These are phyloP conservation scores for Leptopilina myrica DNA, from an alignment of 2,888 invertebrate genomes.

Conservation along the genomic window DNA sequence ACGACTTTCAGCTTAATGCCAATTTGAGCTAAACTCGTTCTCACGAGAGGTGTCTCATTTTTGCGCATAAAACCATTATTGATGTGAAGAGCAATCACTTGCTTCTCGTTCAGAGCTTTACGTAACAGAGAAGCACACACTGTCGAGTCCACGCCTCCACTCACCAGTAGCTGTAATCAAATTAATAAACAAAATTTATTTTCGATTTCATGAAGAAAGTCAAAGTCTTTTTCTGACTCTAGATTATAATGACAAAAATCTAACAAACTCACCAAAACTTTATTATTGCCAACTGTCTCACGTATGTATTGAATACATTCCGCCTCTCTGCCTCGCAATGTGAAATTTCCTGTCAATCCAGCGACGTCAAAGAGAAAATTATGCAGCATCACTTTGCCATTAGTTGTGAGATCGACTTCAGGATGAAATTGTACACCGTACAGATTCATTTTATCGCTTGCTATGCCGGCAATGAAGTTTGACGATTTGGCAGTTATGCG, in stretches of 20 bases:
- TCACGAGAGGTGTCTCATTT: constrained; percentile 93
- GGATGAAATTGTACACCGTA: constrained; percentile 99
- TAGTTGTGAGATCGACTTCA: constrained; percentile 96
- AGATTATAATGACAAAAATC: too few relatives aligned
- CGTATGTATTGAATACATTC: constrained; percentile 95
- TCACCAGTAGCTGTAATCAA: constrained; percentile 87
- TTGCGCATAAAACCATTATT: constrained; percentile 99
- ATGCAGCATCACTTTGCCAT: constrained; percentile 93
- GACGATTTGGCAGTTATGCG: constrained; percentile 87
- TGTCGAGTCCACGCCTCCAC: constrained; percentile 99
- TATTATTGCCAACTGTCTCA: constrained; percentile 92
- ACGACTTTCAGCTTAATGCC: constrained; percentile 90
- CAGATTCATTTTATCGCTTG: constrained; percentile 91
- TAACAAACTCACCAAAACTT: constrained; percentile 88
- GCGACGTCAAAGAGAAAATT: constrained; percentile 97
- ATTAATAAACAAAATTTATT: not conserved
- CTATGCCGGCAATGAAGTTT: constrained; percentile 91
- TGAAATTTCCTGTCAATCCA: constrained; percentile 91
- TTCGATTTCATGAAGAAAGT: too few relatives aligned
- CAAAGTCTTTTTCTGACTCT: too few relatives aligned
- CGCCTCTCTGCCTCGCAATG: constrained; percentile 90
- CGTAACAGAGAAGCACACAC: constrained; percentile 97
- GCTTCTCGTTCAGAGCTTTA: constrained; percentile 91
- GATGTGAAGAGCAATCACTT: constrained; percentile 97
- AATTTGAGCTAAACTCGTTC: constrained; percentile 87